These are phyloP conservation scores for Andricus quercusramuli DNA, from an alignment of 2,888 invertebrate species.

Conservation along the genomic window DNA sequence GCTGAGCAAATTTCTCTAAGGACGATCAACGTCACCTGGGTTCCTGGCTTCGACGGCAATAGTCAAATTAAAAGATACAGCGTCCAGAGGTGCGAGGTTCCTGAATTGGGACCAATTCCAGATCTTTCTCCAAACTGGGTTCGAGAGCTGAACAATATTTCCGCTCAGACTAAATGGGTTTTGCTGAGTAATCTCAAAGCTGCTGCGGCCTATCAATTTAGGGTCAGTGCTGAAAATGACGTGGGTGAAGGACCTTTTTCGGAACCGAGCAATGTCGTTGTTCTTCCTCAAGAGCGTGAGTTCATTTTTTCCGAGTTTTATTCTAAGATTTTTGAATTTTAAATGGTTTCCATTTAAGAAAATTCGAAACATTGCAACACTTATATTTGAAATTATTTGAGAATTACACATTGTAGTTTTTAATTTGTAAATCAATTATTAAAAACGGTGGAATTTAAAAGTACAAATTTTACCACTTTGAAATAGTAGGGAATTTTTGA, in stretches of 20 bases:
- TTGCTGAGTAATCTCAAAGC: constrained; percentile 93
- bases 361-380: too few species aligned
- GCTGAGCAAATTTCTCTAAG: constrained; percentile 84
- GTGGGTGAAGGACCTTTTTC: constrained; percentile 97
- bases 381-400: too few species aligned
- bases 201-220: constrained; percentile 96
- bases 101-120: constrained; percentile 91
- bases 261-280: constrained; percentile 92
- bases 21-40: constrained; percentile 96
- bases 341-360: not conserved
- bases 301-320: constrained; percentile 49
- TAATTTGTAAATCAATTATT: too few species aligned
- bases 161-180: constrained; percentile 88
- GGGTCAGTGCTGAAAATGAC: constrained; percentile 97
- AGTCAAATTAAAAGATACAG: constrained; percentile 96
- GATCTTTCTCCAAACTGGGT: constrained; percentile 93
- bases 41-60: constrained; percentile 98
- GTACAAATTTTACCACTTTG: too few species aligned
- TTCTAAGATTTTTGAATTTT: constrained; percentile 4
- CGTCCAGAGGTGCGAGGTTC: constrained; percentile 93
- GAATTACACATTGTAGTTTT: too few species aligned
- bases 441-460: too few species aligned
- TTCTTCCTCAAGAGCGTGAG: constrained; percentile 97
- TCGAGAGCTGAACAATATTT: constrained; percentile 92
- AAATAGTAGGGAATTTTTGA: too few species aligned